Evolutionary conservation across 2,797 vertebrate genomes (phyloP), one percentile per base, ranked within the genome.

Genomic region (Lacerta bilineata): DNA sequence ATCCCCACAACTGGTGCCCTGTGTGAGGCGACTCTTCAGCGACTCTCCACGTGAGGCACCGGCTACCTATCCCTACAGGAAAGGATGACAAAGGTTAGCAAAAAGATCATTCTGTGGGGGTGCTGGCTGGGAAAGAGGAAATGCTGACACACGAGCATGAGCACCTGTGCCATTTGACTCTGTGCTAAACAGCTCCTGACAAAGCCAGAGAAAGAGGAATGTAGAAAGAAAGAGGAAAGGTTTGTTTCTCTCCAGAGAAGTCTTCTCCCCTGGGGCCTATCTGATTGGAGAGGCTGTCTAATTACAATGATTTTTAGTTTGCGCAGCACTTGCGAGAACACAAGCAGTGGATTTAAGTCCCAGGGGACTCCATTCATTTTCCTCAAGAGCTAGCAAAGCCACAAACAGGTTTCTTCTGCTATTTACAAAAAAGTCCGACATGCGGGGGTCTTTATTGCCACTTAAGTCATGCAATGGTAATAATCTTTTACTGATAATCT

Each of bases 391-490:
- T 25, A 75, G 80, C 0, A 1, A 72, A 89, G 87, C n/a, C 41
- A 90, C 36, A 33, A 55, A 80, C 33, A 89, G 15, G 23, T 89
- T 88, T 93, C 61, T 90, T 94, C 92, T 90, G 79, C 64, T 93
- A 94, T 55, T 66, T 86, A 94, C 10, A 92, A 15, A 55, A 18
- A 88, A 89, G 10, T 46, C 2, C 64, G 80, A 84, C 86, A 91
- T 85, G 92, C 88, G 89, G 61, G 88, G 88, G 80, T 50, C 81
- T 94, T 94, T 93, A 93, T 94, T 94, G 85, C 90, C 89, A 91
- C 87, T 89, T 94, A 93, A 90, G 74, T 85, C 72, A 86, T 66
- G 25, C 88, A 91, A 87, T 75, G 55, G 72, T 90, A 94, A 93
- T 93, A 89, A 93, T 90, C 27, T 88, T 8, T 8, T 72, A 91